Base-by-base conservation (phyloP, 1,140 invertebrate genomes). In the Chrysopa pallens region DNA sequence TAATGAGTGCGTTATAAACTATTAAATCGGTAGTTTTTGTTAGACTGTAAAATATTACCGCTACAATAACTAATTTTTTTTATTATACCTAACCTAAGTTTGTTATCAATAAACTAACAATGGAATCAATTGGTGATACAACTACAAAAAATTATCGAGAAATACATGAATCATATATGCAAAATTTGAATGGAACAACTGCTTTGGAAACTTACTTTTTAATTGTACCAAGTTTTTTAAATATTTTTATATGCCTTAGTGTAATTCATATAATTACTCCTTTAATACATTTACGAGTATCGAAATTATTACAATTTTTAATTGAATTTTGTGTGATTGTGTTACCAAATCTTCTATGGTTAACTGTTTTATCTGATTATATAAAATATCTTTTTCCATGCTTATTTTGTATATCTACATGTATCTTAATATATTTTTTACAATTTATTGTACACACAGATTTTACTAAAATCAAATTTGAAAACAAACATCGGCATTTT, bases 241-340 rank as follows among this genome's bases (percentile, higher is more conserved):
- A 57, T 28, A 43, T 61, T 38, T 48, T 61, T 12, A 43, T 68
- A 14, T 23, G 17, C 17, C 17, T 23, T 23, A 23, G 17, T 23
- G 17, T 23, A 23, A 23, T 23, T 23, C 17, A 23, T 23, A 23
- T 23, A 2, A 23, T 23, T 3, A 23, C 17, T 3, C 17, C 17
- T 23, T 23, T 23, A 23, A 23, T 23, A 23, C 2, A 23, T 5
- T 23, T 23, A 23, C 17, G 5, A 23, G 5, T 23, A 23, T 23
- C 17, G 4, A 12, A 35, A 29, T 8, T 27, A 12, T 6, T 11
- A 27, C n/a, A 41, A 42, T 48, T 58, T 44, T 12, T 57, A 27
- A 38, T 66, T 14, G 72, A 74, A 58, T 74, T 72, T 52, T 11
- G 58, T 8, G 36, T 65, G 6, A 66, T 66, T 13, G 54, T 74